These are phyloP conservation scores for Oceanodroma leucorhoa DNA, from an alignment of 2,797 vertebrate genomes.

Conservation along the genomic window DNA sequence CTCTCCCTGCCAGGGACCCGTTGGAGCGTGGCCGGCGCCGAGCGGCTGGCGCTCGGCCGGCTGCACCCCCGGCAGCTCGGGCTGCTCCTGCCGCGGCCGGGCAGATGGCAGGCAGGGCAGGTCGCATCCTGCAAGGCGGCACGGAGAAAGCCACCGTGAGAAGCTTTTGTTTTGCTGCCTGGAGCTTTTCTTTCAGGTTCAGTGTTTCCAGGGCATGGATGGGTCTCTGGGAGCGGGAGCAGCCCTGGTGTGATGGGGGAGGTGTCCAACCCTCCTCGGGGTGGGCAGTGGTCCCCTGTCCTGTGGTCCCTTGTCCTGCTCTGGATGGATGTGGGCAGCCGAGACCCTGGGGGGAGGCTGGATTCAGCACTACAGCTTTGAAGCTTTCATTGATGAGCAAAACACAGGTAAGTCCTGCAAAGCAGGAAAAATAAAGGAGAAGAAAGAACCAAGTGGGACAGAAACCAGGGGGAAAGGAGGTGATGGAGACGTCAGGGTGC, in stretches of 20 bases:
- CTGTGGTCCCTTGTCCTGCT: background rate
- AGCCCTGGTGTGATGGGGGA: background rate
- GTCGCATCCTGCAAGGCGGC: background rate
- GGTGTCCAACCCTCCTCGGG: rapidly evolving
- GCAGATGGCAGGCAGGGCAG: conserved; percentile 63
- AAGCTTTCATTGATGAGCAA: background rate
- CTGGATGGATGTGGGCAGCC: background rate
- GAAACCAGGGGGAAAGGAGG: background rate
- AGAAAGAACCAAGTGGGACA: background rate
- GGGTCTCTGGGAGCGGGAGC: background rate
- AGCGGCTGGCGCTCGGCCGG: background rate
- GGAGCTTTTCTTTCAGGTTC: conserved; percentile 7
- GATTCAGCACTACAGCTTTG: background rate
- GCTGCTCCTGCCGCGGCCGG: background rate
- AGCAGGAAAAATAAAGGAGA: background rate
- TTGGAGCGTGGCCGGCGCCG: background rate
- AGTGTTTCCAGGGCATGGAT: background rate
- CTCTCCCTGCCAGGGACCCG: background rate
- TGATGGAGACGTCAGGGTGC: background rate
- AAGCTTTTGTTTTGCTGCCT: conserved; percentile 29
- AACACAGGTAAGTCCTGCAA: rapidly evolving
- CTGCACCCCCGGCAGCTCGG: background rate
- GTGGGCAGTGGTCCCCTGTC: background rate
- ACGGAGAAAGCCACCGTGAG: background rate
- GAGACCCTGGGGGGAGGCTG: background rate